These are phyloP conservation scores for Onychostoma macrolepis DNA, from an alignment of 2,113 vertebrate genomes.

Conservation along the genomic window DNA sequence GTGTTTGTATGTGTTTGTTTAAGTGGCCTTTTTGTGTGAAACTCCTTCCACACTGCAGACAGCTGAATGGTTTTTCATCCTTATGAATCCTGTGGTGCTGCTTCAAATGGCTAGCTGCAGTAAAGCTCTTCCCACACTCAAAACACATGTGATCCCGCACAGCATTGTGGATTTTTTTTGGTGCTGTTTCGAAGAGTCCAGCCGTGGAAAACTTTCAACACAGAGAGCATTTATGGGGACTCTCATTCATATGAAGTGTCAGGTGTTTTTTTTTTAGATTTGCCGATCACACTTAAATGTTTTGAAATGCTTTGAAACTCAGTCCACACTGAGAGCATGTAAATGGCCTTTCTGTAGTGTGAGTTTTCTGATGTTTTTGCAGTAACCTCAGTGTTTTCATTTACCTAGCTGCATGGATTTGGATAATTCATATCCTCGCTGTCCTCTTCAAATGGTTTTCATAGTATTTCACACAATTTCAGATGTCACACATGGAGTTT, in stretches of 20 bases:
- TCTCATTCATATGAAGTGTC: not conserved
- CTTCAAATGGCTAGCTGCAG: not conserved
- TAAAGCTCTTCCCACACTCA: not conserved
- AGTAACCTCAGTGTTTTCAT: not conserved
- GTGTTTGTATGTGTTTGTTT: not conserved
- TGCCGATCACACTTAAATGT: too few relatives aligned
- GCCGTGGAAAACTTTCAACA: not conserved
- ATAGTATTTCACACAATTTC: not conserved
- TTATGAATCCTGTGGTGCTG: not conserved
- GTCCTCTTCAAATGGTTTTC: not conserved
- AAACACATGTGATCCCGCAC: slow-evolving; percentile 1
- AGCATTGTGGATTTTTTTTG: not conserved
- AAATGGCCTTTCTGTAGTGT: not conserved
- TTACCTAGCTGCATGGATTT: not conserved
- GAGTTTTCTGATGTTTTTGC: not conserved
- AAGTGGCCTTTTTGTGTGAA: not conserved
- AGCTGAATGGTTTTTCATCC: not conserved
- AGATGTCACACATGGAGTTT: not conserved
- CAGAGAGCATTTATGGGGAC: not conserved
- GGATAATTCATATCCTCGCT: not conserved
- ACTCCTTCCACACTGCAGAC: not conserved
- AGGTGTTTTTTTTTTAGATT: not conserved
- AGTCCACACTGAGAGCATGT: too few relatives aligned
- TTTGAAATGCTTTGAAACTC: too few relatives aligned
- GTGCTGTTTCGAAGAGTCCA: not conserved